phyloP scores from a whole-genome alignment of 2,888 invertebrate genomes.

The Urechis unicinctus region DNA sequence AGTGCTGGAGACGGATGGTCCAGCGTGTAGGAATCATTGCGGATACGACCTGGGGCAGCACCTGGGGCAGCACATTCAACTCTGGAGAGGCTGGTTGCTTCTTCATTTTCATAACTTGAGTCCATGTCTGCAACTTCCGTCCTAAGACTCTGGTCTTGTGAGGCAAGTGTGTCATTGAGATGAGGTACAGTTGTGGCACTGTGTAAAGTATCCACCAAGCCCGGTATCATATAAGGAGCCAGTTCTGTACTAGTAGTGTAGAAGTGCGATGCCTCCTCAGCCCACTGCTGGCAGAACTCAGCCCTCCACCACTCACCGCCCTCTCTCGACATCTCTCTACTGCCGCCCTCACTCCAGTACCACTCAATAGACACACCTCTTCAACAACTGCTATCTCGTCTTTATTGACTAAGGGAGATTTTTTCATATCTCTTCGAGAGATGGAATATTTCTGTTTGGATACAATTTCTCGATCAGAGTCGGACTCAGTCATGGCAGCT shows the following conservation, averaged over 20 bases:
- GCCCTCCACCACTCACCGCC: too few species aligned
- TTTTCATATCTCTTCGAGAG: background rate
- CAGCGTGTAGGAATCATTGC: slow-evolving; percentile 74
- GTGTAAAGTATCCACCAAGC: background rate
- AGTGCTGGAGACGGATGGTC: slow-evolving; percentile 72
- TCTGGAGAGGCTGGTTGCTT: too few species aligned
- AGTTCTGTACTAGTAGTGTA: slow-evolving; percentile 17
- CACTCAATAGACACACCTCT: background rate
- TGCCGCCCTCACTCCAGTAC: background rate
- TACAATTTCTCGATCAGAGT: too few species aligned
- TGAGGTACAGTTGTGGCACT: background rate
- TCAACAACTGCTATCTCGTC: background rate
- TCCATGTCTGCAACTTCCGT: too few species aligned
- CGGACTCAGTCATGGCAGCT: too few species aligned
- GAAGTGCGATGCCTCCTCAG: slow-evolving; percentile 1
- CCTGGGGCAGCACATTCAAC: too few species aligned
- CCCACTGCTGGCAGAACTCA: too few species aligned
- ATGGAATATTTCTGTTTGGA: too few species aligned
- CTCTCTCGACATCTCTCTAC: too few species aligned
- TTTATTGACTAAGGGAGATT: too few species aligned
- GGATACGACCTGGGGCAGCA: too few species aligned
- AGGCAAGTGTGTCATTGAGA: background rate
- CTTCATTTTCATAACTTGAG: too few species aligned
- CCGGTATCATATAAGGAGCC: slow-evolving; percentile 13
- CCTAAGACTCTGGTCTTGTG: background rate